A percentile compares a stretch with the other conserved stretches of the same genome.
Conservation (phyloP, 2,797 vertebrate genomes). For the Hypotaenidia philippensis region DNA sequence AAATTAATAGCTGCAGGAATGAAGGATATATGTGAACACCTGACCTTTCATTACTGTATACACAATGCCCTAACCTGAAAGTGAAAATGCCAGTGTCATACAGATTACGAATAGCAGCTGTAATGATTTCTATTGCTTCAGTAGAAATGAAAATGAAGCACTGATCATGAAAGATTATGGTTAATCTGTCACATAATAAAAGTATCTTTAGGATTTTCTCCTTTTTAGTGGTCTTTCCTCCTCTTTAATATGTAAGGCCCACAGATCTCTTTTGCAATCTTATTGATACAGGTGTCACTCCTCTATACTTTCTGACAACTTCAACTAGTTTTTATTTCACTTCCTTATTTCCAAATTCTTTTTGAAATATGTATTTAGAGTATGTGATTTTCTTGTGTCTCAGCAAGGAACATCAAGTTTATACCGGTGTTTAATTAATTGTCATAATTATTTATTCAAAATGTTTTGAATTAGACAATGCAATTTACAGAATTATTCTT, state of each 20-base stretch:
- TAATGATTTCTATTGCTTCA: conserved; percentile 11
- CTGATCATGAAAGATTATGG: neutral
- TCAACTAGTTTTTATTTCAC: neutral
- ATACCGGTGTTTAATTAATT: neutral
- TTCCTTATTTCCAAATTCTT: neutral
- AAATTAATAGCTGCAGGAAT: neutral
- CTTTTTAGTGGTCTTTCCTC: neutral
- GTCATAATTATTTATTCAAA: neutral
- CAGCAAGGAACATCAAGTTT: neutral
- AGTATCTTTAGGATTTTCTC: neutral
- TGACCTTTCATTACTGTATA: conserved; percentile 1
- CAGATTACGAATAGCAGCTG: neutral
- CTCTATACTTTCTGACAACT: neutral
- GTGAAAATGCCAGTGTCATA: neutral
- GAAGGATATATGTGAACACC: neutral
- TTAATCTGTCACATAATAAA: conserved; percentile 38
- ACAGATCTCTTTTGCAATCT: neutral
- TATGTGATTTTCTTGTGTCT: neutral
- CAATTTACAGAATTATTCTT: neutral
- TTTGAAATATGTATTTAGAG: neutral
- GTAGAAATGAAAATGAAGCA: neutral
- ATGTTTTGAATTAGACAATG: neutral
- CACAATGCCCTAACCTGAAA: neutral
- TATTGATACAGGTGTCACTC: neutral
- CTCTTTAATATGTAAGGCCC: neutral